Percentiles rank a stretch among this genome's conserved stretches.
Conservation (phyloP, 2,113 vertebrate species). For the Nothobranchius kuhntae region DNA sequence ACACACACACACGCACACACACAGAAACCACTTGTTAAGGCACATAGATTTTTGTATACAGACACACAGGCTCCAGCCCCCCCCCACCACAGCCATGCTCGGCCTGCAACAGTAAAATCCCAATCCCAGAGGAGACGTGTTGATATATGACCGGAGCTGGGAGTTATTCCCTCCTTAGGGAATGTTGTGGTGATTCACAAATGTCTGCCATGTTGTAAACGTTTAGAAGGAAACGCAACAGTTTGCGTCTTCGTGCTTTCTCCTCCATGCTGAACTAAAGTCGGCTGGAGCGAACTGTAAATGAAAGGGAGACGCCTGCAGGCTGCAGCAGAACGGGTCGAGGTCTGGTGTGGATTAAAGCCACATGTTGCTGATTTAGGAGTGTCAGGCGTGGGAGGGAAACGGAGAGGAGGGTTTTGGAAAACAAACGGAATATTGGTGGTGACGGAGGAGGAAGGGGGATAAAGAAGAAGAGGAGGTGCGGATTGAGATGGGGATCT, state of each 20-base stretch:
- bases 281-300: slow-evolving; percentile 19
- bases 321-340: slow-evolving; percentile 45
- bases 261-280: slow-evolving; percentile 23
- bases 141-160: slow-evolving; percentile 16
- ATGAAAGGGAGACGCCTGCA: slow-evolving; percentile 33
- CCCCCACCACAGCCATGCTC: slow-evolving; percentile 35
- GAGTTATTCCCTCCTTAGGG: slow-evolving; percentile 21
- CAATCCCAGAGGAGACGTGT: slow-evolving; percentile 36
- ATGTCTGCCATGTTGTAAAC: not conserved
- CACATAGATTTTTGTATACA: slow-evolving; percentile 17
- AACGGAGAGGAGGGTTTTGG: not conserved
- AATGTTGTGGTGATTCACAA: not conserved
- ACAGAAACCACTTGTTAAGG: slow-evolving; percentile 43
- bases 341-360: slow-evolving; percentile 73
- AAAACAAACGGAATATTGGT: slow-evolving; percentile 22
- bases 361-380: slow-evolving; percentile 78
- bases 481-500: slow-evolving; percentile 10
- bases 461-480: slow-evolving; percentile 38
- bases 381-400: slow-evolving; percentile 34
- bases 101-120: slow-evolving; percentile 41
- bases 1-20: not conserved
- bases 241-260: not conserved
- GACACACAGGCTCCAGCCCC: slow-evolving; percentile 50
- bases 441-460: slow-evolving; percentile 12
- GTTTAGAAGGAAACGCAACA: slow-evolving; percentile 3